Conservation (phyloP, 2,113 vertebrate species). For the Gallinago undulata region DNA sequence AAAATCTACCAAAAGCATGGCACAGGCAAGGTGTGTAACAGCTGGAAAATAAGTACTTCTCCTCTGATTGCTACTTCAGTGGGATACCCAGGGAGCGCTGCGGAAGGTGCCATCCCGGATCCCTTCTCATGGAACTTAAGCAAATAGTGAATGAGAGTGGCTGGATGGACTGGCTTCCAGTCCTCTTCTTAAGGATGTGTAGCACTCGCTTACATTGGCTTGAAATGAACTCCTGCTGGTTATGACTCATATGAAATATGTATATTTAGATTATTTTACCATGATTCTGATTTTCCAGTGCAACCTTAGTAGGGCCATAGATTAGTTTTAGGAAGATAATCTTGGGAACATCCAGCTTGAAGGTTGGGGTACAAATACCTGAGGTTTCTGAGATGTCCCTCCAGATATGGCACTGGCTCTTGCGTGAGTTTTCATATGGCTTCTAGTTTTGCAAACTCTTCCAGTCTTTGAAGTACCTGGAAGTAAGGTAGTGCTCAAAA, state of each 20-base stretch:
- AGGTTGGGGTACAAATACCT: background rate
- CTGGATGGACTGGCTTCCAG: background rate
- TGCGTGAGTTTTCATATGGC: background rate
- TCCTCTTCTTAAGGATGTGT: background rate
- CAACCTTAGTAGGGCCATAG: background rate
- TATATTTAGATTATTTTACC: background rate
- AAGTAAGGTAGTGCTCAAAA: background rate
- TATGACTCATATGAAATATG: background rate
- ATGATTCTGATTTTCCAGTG: background rate
- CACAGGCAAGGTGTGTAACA: background rate
- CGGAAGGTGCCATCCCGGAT: background rate
- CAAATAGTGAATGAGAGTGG: background rate
- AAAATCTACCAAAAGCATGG: background rate
- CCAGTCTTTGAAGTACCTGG: background rate
- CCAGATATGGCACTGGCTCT: background rate
- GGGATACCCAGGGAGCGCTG: background rate
- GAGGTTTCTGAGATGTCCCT: background rate
- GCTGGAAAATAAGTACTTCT: background rate
- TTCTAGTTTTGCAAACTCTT: background rate
- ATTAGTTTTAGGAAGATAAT: background rate
- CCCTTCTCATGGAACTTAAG: background rate
- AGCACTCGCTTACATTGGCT: background rate
- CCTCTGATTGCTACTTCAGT: background rate
- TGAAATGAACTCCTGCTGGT: background rate
- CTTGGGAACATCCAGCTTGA: background rate